phyloP scores from a whole-genome alignment of 2,888 invertebrate species.

The Rugalucina vietnamica region DNA sequence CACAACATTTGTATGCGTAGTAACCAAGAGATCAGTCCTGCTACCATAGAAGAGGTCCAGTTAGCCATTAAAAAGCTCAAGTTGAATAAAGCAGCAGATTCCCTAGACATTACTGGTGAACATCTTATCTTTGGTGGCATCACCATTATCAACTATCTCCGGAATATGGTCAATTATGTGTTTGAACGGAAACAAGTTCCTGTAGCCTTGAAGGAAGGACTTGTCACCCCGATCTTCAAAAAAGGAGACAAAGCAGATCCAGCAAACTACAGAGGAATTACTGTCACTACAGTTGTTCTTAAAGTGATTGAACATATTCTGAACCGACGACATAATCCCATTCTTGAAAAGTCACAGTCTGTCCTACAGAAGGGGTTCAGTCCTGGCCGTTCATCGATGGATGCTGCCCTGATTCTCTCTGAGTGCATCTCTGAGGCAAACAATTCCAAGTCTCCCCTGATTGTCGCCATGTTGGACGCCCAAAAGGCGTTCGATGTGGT shows the following conservation, averaged over 20 bases:
- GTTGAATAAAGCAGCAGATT: background rate
- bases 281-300: background rate
- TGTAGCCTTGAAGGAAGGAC: background rate
- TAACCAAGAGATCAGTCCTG: background rate
- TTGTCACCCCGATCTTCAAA: background rate
- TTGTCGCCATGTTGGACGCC: background rate
- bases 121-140: background rate
- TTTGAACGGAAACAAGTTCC: background rate
- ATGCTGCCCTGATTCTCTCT: background rate
- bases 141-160: background rate
- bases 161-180: background rate
- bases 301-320: background rate
- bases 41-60: background rate
- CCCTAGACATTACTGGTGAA: background rate
- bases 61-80: background rate
- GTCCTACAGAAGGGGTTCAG: background rate
- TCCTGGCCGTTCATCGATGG: background rate
- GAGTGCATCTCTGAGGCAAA: background rate
- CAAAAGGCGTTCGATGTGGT: constrained; percentile 15
- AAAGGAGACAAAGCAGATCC: background rate
- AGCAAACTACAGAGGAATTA: background rate
- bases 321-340: background rate
- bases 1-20: background rate
- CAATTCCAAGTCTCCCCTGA: background rate
- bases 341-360: background rate